phyloP scores from a whole-genome alignment of 2,888 invertebrate species.

The Dendrolimus pini region DNA sequence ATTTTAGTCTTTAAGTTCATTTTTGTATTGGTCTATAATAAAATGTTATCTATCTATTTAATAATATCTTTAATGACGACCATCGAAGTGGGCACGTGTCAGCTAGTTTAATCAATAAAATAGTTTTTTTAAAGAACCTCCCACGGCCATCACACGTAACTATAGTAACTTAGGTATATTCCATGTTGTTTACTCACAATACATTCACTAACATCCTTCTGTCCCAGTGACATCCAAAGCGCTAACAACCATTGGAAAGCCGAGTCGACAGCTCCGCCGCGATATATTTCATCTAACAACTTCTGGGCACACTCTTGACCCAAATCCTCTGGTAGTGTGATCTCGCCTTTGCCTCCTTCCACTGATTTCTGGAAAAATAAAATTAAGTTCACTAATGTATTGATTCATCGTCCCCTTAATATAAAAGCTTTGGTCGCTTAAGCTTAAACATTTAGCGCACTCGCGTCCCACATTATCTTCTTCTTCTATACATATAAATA shows the following conservation, averaged over 20 bases:
- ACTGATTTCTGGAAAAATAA: conserved; percentile 48
- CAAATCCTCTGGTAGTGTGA: conserved; percentile 92
- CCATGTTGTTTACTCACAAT: conserved; percentile 38
- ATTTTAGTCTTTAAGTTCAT: too few relatives aligned
- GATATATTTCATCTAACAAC: conserved; percentile 92
- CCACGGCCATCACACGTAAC: too few relatives aligned
- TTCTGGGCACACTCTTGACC: conserved; percentile 88
- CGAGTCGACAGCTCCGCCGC: conserved; percentile 94
- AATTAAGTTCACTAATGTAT: not conserved
- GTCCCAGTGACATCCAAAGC: conserved; percentile 96
- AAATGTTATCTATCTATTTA: too few relatives aligned
- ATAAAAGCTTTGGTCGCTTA: not conserved
- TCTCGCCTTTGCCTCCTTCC: conserved; percentile 69
- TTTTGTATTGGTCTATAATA: too few relatives aligned
- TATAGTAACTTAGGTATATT: too few relatives aligned
- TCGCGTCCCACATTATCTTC: too few relatives aligned
- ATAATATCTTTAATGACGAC: too few relatives aligned
- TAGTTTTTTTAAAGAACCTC: too few relatives aligned
- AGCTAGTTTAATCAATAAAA: too few relatives aligned
- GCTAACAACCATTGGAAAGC: conserved; percentile 90
- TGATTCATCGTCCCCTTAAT: not conserved
- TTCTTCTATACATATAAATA: too few relatives aligned
- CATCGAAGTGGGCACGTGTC: too few relatives aligned
- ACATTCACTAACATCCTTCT: conserved; percentile 94
- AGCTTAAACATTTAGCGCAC: too few relatives aligned